Evolutionary conservation across 2,113 vertebrate genomes (phyloP).

Genomic region (Menidia beryllina): DNA sequence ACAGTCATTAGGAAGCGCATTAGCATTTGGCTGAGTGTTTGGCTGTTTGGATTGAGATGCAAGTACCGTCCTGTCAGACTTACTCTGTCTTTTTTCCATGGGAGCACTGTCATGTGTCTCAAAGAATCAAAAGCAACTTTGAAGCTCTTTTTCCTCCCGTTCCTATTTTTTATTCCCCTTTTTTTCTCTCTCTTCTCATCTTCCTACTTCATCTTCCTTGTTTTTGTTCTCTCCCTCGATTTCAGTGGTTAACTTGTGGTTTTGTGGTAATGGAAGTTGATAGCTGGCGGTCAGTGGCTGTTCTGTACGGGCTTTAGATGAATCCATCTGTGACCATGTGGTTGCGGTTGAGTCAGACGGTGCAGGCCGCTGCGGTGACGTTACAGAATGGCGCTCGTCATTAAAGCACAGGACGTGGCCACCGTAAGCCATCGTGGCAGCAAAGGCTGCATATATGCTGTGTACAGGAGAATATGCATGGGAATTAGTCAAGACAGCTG

Average conservation of each 20-base stretch:
- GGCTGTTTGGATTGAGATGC: constrained; percentile 29
- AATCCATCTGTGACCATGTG: constrained; percentile 69
- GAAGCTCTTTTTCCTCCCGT: not conserved
- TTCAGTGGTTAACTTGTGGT: constrained; percentile 64
- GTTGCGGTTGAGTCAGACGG: constrained; percentile 63
- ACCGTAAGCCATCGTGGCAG: not conserved
- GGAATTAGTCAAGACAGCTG: constrained; percentile 11
- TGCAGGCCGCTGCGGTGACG: constrained; percentile 45
- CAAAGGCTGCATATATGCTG: not conserved
- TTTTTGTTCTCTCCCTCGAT: constrained; percentile 29
- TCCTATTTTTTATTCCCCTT: not conserved
- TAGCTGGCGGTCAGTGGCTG: constrained; percentile 61
- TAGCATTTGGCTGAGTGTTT: constrained; percentile 49
- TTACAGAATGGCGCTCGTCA: constrained; percentile 17
- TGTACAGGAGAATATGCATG: not conserved
- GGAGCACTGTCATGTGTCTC: not conserved
- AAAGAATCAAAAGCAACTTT: not conserved
- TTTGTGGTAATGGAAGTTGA: constrained; percentile 69
- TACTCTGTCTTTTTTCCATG: constrained; percentile 5
- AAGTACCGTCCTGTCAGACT: constrained; percentile 23
- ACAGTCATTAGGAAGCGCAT: constrained; percentile 68
- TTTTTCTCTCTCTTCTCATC: not conserved
- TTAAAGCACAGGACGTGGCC: constrained; percentile 32
- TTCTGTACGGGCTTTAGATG: constrained; percentile 64
- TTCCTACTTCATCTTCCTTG: constrained; percentile 16